Conservation (phyloP, 2,888 invertebrate genomes). For the Andrena bucephala region DNA sequence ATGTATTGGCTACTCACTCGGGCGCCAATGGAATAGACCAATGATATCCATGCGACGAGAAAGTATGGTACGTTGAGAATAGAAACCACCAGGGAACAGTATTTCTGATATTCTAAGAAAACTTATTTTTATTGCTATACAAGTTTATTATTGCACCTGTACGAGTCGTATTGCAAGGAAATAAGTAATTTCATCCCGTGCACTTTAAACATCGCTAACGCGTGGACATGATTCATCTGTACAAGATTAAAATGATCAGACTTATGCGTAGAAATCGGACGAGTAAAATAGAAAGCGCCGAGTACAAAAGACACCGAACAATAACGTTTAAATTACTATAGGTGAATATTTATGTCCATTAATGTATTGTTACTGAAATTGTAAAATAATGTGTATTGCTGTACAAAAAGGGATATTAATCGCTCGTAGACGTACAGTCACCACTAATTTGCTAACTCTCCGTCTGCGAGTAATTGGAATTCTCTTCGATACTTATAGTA, state of each 20-base stretch:
- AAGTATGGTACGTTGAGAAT: not conserved
- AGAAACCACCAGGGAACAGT: not conserved
- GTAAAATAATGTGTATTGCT: slow-evolving; percentile 21
- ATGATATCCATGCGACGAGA: not conserved
- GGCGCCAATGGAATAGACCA: slow-evolving; percentile 2
- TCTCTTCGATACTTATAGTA: slow-evolving; percentile 76
- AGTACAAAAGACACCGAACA: slow-evolving; percentile 3
- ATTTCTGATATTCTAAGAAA: slow-evolving; percentile 48
- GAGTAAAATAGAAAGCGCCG: not conserved
- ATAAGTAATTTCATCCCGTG: not conserved
- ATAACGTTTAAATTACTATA: slow-evolving; percentile 4
- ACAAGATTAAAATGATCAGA: slow-evolving; percentile 21
- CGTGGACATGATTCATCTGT: not conserved
- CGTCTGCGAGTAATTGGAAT: slow-evolving; percentile 71
- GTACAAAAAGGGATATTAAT: slow-evolving; percentile 52
- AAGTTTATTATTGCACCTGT: not conserved
- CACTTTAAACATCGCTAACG: too few species aligned
- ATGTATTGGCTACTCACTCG: slow-evolving; percentile 1
- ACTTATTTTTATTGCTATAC: slow-evolving; percentile 27
- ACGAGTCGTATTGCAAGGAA: not conserved
- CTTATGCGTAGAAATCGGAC: slow-evolving; percentile 16
- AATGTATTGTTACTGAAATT: slow-evolving; percentile 6
- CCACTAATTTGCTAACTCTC: slow-evolving; percentile 72
- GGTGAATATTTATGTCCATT: slow-evolving; percentile 8
- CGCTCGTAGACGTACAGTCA: slow-evolving; percentile 9